These are phyloP conservation scores for Porites lutea DNA, from an alignment of 64 coral and sea anemone genomes.

Conservation along the genomic window DNA sequence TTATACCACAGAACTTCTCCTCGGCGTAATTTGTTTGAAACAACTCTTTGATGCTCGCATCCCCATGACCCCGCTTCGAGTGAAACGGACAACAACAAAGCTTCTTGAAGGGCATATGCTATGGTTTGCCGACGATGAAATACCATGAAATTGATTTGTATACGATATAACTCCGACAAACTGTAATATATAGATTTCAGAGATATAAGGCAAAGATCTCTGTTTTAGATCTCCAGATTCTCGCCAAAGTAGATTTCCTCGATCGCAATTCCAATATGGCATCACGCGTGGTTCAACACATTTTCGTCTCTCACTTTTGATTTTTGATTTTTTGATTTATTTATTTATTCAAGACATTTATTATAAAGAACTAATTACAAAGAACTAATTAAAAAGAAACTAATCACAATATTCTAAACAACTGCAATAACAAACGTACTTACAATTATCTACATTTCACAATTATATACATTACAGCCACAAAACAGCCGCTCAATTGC, in stretches of 20 bases:
- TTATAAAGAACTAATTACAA: too few relatives aligned
- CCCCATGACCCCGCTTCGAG: neutral
- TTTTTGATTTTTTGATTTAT: too few relatives aligned
- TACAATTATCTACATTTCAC: too few relatives aligned
- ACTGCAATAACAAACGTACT: too few relatives aligned
- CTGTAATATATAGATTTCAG: conserved; percentile 15
- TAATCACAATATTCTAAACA: too few relatives aligned
- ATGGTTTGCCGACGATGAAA: conserved; percentile 2
- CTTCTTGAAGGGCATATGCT: conserved; percentile 13
- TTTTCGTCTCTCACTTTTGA: conserved; percentile 8
- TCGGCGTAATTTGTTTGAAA: neutral
- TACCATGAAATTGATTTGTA: conserved; percentile 11
- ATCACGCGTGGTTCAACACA: neutral
- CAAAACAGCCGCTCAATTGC: too few relatives aligned
- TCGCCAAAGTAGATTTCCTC: conserved; percentile 5
- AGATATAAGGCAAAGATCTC: conserved; percentile 6
- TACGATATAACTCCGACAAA: conserved; percentile 1
- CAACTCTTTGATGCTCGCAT: neutral
- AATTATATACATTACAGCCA: too few relatives aligned
- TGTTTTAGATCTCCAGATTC: conserved; percentile 14
- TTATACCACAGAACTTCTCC: conserved; percentile 14
- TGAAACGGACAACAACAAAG: neutral
- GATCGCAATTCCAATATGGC: neutral
- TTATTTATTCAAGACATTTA: too few relatives aligned
- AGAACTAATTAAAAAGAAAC: too few relatives aligned